Evolutionary conservation across 2,797 vertebrate genomes (phyloP).

Genomic region (Arctocebus calabarensis): DNA sequence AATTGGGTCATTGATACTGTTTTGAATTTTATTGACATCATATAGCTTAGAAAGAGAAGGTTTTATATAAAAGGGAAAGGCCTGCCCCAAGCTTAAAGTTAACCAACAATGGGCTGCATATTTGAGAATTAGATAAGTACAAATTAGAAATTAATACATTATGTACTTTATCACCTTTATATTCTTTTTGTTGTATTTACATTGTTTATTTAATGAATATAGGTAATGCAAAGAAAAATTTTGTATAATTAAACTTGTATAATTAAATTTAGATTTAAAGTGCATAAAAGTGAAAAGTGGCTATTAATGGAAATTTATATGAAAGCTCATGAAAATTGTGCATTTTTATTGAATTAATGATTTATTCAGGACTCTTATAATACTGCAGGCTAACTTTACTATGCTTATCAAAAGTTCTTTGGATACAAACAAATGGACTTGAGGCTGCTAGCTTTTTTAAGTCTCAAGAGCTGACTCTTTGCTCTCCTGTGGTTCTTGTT

Average conservation of each 20-base stretch:
- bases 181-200: neutral
- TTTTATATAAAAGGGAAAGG: slow-evolving; percentile 13
- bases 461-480: neutral
- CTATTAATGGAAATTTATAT: neutral
- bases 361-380: neutral
- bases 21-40: slow-evolving; percentile 5
- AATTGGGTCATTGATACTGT: neutral
- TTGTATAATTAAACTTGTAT: neutral
- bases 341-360: neutral
- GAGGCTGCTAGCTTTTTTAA: neutral
- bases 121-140: neutral
- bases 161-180: neutral
- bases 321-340: neutral
- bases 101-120: neutral
- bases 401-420: neutral
- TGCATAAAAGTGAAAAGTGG: neutral
- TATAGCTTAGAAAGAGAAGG: neutral
- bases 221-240: neutral
- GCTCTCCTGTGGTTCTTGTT: neutral
- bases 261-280: neutral
- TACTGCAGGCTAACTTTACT: neutral
- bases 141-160: neutral
- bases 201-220: neutral
- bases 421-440: neutral
- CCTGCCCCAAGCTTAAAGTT: neutral